These are phyloP conservation scores for Tupaia chinensis DNA, from an alignment of 2,113 vertebrate genomes.

Conservation along the genomic window DNA sequence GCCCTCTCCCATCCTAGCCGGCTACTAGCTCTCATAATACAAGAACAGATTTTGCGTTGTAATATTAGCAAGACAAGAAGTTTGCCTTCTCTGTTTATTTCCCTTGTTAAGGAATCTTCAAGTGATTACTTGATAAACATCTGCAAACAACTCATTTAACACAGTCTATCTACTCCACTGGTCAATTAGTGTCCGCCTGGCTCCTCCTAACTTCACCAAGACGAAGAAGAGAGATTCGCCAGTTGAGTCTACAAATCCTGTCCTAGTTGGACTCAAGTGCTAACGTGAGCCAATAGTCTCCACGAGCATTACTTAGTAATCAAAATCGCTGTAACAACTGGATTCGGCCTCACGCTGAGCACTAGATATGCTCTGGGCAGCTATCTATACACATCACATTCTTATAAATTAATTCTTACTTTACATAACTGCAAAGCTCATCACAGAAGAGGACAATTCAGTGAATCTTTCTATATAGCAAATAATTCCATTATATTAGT, in stretches of 20 bases:
- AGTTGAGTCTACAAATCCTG: constrained; percentile 12
- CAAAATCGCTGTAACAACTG: constrained; percentile 71
- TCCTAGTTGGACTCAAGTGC: constrained; percentile 15
- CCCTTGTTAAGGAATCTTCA: neutral
- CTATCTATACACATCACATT: constrained; percentile 59
- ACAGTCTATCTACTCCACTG: neutral
- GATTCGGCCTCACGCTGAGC: constrained; percentile 66
- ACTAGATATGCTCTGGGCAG: constrained; percentile 55
- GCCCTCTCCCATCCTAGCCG: neutral
- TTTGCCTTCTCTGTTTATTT: neutral
- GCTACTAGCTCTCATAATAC: neutral
- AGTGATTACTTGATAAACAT: neutral
- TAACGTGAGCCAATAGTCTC: constrained; percentile 57
- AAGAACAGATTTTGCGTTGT: neutral
- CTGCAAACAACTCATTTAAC: neutral
- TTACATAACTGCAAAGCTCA: constrained; percentile 63
- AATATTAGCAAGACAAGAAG: neutral
- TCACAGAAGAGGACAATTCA: constrained; percentile 61
- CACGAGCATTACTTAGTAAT: constrained; percentile 63
- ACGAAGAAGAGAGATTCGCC: constrained; percentile 1
- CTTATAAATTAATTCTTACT: constrained; percentile 75
- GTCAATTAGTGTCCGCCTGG: neutral
- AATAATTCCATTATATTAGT: constrained; percentile 68
- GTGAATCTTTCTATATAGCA: constrained; percentile 61
- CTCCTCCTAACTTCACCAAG: neutral